Evolutionary conservation across 2,797 vertebrate genomes (phyloP).

Genomic region (Periparus ater): DNA sequence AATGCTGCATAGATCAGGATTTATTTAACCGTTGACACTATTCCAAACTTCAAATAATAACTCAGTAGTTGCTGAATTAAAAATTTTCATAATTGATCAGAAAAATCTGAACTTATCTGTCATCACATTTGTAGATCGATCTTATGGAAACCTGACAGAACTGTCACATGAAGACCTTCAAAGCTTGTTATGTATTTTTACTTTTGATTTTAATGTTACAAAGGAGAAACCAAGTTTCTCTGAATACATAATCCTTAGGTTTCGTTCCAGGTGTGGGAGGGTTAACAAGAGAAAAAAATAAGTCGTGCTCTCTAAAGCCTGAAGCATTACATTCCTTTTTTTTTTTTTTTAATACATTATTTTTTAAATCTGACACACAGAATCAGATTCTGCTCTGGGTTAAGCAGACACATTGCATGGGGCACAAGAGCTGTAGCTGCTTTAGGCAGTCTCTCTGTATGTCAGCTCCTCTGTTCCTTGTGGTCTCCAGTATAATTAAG

Average conservation of each 20-base stretch:
- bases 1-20: background rate
- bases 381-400: background rate
- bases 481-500: constrained; percentile 7
- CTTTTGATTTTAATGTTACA: background rate
- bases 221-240: background rate
- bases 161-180: background rate
- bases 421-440: background rate
- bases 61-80: background rate
- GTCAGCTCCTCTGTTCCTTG: constrained; percentile 7
- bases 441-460: background rate
- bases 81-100: background rate
- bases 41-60: background rate
- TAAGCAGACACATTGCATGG: background rate
- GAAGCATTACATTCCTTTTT: background rate
- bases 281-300: background rate
- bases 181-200: background rate
- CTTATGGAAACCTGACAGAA: background rate
- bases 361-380: background rate
- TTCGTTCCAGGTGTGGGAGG: background rate
- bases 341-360: background rate
- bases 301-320: background rate
- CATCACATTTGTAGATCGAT: background rate
- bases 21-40: background rate
- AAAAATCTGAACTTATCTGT: background rate
- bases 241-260: background rate